Evolutionary conservation across 2,113 vertebrate species (phyloP).

Genomic region (Tyrannus savana): DNA sequence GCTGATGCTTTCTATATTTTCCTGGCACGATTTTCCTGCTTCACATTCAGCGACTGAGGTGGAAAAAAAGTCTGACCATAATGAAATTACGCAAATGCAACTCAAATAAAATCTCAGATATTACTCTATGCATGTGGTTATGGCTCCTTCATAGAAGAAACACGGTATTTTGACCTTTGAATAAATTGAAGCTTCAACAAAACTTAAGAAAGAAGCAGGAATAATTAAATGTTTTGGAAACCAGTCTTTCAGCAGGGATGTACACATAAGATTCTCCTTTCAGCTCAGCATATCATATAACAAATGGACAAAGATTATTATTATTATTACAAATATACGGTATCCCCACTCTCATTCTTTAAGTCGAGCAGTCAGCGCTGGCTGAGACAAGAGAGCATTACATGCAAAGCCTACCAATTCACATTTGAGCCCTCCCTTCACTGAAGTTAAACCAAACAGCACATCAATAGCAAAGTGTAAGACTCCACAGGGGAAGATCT

Average conservation of each 20-base stretch:
- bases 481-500: not conserved
- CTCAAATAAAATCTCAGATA: not conserved
- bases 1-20: rapidly evolving
- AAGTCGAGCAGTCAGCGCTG: not conserved
- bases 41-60: not conserved
- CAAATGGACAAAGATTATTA: not conserved
- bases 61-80: not conserved
- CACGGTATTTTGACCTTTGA: not conserved
- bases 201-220: not conserved
- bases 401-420: not conserved
- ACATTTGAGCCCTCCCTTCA: not conserved
- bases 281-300: not conserved
- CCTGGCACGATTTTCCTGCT: not conserved
- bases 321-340: not conserved
- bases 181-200: not conserved
- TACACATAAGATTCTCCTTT: not conserved
- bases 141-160: not conserved
- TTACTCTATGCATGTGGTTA: rapidly evolving
- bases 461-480: not conserved
- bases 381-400: not conserved
- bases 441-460: not conserved
- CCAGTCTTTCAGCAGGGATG: not conserved
- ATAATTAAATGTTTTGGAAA: not conserved
- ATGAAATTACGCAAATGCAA: not conserved
- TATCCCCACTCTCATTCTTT: not conserved